Evolutionary conservation across 2,113 vertebrate species (phyloP).

Genomic region (Vicugna pacos): DNA sequence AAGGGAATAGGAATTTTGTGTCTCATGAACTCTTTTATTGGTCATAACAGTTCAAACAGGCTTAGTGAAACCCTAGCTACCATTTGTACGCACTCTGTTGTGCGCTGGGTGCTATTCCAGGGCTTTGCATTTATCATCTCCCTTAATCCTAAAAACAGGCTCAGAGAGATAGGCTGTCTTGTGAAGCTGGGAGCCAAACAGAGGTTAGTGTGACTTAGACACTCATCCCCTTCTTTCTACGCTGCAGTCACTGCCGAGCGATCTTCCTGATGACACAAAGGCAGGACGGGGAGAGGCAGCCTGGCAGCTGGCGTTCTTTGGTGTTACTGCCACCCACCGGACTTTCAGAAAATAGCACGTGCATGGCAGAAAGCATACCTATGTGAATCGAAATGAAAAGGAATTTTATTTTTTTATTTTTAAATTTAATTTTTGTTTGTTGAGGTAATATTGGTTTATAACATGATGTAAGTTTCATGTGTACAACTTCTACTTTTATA

Average conservation of each 20-base stretch:
- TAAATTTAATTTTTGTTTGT: neutral
- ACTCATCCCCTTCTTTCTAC: neutral
- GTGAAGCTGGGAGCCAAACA: neutral
- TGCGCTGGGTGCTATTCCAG: neutral
- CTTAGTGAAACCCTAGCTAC: neutral
- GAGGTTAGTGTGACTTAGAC: neutral
- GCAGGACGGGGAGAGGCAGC: neutral
- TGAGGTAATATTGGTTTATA: neutral
- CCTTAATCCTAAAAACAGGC: neutral
- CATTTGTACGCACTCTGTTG: neutral
- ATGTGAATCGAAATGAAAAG: neutral
- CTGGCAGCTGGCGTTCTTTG: neutral
- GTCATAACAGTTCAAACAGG: neutral
- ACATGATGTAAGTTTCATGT: neutral
- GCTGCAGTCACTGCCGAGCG: neutral
- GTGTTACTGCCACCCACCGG: constrained; percentile 34
- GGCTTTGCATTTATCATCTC: neutral
- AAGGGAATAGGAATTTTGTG: neutral
- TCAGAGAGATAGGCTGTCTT: neutral
- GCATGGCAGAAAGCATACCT: neutral
- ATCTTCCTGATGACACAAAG: neutral
- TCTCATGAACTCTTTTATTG: neutral
- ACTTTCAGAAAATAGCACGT: constrained; percentile 9
- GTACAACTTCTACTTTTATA: neutral
- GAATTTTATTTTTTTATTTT: neutral